Conservation (phyloP, 2,888 invertebrate species). For the Melipona beecheii region DNA sequence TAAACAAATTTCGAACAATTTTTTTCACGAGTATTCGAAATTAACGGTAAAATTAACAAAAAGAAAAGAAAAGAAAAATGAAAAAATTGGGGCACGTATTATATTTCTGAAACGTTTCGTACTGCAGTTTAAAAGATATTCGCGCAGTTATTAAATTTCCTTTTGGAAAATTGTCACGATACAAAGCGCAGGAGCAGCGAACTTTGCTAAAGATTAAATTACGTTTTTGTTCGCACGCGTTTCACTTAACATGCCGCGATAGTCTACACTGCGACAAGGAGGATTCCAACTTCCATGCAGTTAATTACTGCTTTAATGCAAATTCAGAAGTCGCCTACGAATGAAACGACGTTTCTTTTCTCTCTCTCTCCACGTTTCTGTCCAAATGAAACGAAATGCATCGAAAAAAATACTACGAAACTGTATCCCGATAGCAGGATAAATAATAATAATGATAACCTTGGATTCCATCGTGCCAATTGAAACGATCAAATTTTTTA, state of each 20-base stretch:
- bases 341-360: neutral
- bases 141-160: conserved; percentile 23
- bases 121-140: neutral
- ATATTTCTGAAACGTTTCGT: neutral
- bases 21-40: neutral
- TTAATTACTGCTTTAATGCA: conserved; percentile 30
- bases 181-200: neutral
- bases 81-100: neutral
- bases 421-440: too few relatives aligned
- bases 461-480: too few relatives aligned
- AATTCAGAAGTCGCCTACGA: neutral
- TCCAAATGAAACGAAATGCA: too few relatives aligned
- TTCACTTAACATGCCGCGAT: conserved; percentile 17
- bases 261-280: conserved; percentile 9
- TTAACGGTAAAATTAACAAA: neutral
- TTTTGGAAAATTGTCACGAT: conserved; percentile 13
- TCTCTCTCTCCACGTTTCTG: neutral
- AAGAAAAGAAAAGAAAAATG: neutral
- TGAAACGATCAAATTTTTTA: too few relatives aligned
- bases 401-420: too few relatives aligned
- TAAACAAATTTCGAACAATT: too few relatives aligned
- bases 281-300: conserved; percentile 20
- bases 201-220: conserved; percentile 43
- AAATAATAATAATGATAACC: too few relatives aligned
- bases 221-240: conserved; percentile 19